Base-by-base conservation (phyloP, 2,113 vertebrate species). In the Peromyscus polionotus region DNA sequence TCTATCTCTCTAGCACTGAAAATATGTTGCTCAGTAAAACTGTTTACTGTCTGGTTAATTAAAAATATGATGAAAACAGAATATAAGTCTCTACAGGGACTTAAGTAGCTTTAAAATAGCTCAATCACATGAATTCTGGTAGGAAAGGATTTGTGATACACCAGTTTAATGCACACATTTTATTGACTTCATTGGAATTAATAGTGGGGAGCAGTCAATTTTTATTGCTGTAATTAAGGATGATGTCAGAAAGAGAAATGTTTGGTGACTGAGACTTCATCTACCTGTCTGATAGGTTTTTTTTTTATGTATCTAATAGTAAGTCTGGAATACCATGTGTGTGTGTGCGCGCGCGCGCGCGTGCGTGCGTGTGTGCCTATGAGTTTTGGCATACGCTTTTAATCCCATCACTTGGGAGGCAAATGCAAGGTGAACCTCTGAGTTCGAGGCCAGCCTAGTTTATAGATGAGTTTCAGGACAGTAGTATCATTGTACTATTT, bases 161-260 rank as follows among this genome's bases (percentile, higher is more conserved):
- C 17, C 86, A 92, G 68, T 42, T 84, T 95, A 92, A 85, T 54
- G 54, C 7, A 33, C 24, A 81, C 36, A 10, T 81, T 96, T 97
- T 95, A 97, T 65, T 76, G 87, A 96, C 51, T 91, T 39, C 67
- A 88, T 95, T 81, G 54, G 57, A 45, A 75, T 94, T 70, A 86
- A 93, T 51, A 88, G 90, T 67, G 85, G 61, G 84, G 90, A 89
- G 68, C 95, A 77, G 75, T 92, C 80, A n/a, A 80, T 86, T 95
- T 93, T 97, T 96, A 97, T 95, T 83, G 86, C 88, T 79, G 20
- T 92, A 85, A 95, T 98, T 97, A 96, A 96, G 61, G 48, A 86
- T 97, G 96, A 92, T 24, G 1, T 88, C 88, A 95, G 42, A 24
- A 95, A 86, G 63, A 94, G 65, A 67, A 97, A 95, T 86, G 87